Conservation (phyloP, 2,888 invertebrate species). For the Drosophila subquinaria region DNA sequence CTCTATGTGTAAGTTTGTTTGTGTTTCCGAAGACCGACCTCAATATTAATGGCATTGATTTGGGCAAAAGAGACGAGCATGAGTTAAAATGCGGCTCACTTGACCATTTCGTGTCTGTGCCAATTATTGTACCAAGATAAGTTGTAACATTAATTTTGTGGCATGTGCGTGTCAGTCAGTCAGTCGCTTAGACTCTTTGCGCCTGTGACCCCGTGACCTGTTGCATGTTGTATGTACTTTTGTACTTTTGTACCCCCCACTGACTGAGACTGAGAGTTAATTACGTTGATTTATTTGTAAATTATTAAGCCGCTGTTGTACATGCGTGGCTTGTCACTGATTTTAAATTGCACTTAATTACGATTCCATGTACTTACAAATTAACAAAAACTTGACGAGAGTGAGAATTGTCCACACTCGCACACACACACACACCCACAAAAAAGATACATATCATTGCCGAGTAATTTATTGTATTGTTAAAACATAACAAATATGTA, state of each 20-base stretch:
- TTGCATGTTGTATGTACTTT: constrained; percentile 56
- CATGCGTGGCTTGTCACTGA: constrained; percentile 67
- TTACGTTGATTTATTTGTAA: constrained; percentile 77
- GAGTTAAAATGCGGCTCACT: constrained; percentile 12
- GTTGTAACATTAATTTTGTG: constrained; percentile 38
- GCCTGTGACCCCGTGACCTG: constrained; percentile 67
- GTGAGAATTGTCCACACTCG: constrained; percentile 18
- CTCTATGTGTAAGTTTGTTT: neutral
- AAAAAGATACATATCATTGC: neutral
- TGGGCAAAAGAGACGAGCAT: constrained; percentile 23
- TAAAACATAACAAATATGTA: neutral
- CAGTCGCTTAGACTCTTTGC: neutral
- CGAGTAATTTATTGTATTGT: neutral
- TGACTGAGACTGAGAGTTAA: constrained; percentile 59
- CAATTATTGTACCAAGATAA: constrained; percentile 56
- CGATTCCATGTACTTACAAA: constrained; percentile 68
- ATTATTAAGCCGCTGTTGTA: constrained; percentile 48
- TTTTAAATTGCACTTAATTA: constrained; percentile 72
- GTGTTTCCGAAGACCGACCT: constrained; percentile 7
- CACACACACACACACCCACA: neutral
- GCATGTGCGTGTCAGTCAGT: constrained; percentile 46
- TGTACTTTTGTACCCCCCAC: constrained; percentile 1
- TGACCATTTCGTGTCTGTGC: constrained; percentile 42
- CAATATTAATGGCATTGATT: constrained; percentile 56
- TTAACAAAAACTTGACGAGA: constrained; percentile 60